Evolutionary conservation across 2,888 invertebrate species (phyloP).

Genomic region (Druceiella hillmani): DNA sequence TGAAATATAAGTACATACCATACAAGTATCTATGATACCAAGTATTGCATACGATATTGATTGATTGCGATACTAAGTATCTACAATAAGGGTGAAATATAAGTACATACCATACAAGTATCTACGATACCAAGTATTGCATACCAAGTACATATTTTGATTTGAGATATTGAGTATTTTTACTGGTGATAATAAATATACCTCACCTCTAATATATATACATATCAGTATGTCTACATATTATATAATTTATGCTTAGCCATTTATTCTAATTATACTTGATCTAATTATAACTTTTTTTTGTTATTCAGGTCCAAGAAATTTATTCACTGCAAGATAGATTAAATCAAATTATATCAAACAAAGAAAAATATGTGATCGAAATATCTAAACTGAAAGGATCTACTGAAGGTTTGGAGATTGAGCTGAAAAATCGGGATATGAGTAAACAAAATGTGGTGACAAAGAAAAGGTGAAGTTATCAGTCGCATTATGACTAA

Average conservation of each 20-base stretch:
- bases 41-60: too few relatives aligned
- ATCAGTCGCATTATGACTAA: constrained; percentile 22
- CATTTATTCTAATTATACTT: constrained; percentile 3
- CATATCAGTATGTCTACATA: background rate
- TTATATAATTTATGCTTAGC: background rate
- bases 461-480: constrained; percentile 35
- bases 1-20: too few relatives aligned
- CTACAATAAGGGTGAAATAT: too few relatives aligned
- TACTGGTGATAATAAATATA: too few relatives aligned
- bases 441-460: constrained; percentile 35
- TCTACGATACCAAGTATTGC: too few relatives aligned
- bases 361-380: constrained; percentile 33
- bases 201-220: too few relatives aligned
- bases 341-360: constrained; percentile 41
- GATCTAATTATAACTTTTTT: constrained; percentile 1
- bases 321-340: constrained; percentile 46
- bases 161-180: too few relatives aligned
- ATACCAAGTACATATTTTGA: too few relatives aligned
- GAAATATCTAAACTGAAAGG: constrained; percentile 37
- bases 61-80: too few relatives aligned
- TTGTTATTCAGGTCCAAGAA: constrained; percentile 42
- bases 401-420: constrained; percentile 32
- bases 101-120: too few relatives aligned
- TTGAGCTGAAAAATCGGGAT: constrained; percentile 35
- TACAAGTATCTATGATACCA: too few relatives aligned